Base-by-base conservation (phyloP, 2,888 invertebrate species). In the Tinea trinotella region DNA sequence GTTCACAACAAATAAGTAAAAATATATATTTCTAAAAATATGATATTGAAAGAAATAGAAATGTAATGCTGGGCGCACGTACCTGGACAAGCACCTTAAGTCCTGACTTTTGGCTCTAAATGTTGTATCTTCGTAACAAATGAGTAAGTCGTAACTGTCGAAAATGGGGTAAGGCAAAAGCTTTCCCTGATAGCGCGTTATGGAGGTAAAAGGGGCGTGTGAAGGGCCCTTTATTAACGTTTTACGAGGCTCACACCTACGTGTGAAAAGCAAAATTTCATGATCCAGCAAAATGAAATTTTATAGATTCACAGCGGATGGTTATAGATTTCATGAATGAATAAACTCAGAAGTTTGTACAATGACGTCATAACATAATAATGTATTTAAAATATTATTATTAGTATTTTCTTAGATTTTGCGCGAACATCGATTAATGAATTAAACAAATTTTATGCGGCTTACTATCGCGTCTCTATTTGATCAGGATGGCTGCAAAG, bases 221-320 rank as follows among this genome's bases (percentile, higher is more conserved):
- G 58, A 62, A 58, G 59, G 61, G 60, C 64, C 61, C 62, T 65
- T 64, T 67, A 67, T 70, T 67, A 65, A 65, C 62, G 62, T 61
- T 67, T 68, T 67, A 69, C 65, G 66, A 64, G 24, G 19, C 46
- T 50, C 24, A 50, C 50, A 50, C 50, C 50, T 50, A 50, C 50
- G 50, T 50, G 50, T 50, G 50, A 50, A 50, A 24, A 22, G 50
- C 22, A 19, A 50, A 24, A 50, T 57, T 58, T 54, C 56, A 55
- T 53, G 56, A 59, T 55, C 55, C 54, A 58, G 57, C 55, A 56
- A 56, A 57, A 56, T 52, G 55, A 58, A 56, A 58, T 54, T 54
- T 40, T 50, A 54, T 46, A 44, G 52, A 46, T 36, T 48, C 52
- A 54, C 48, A 24, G 22, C 18, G 44, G 36, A 12, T 44, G 9